Evolutionary conservation across 2,888 invertebrate genomes (phyloP).

Genomic region (Galerucella pusilla): DNA sequence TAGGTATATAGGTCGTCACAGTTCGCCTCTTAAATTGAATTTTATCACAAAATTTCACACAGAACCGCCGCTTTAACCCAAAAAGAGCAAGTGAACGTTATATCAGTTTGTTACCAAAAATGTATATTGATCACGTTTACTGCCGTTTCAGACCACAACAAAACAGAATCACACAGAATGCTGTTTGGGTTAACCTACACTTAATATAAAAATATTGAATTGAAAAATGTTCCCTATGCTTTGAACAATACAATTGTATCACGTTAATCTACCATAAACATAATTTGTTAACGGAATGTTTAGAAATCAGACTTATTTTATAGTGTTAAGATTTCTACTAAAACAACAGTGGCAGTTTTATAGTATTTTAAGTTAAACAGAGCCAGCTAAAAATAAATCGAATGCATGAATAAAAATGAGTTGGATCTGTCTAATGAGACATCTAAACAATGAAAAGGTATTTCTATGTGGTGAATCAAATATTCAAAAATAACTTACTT

Average conservation of each 20-base stretch:
- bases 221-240: too few relatives aligned
- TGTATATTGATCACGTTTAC: too few relatives aligned
- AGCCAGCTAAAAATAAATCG: neutral
- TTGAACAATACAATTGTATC: neutral
- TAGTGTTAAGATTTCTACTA: neutral
- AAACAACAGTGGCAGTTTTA: slow-evolving; percentile 14
- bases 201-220: too few relatives aligned
- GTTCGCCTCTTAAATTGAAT: too few relatives aligned
- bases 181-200: too few relatives aligned
- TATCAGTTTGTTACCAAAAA: too few relatives aligned
- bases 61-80: too few relatives aligned
- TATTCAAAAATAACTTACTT: neutral
- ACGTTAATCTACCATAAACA: neutral
- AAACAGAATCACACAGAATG: too few relatives aligned
- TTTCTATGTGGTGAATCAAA: neutral
- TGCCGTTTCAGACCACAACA: too few relatives aligned
- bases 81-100: too few relatives aligned
- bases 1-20: too few relatives aligned
- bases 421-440: neutral
- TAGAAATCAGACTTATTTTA: neutral
- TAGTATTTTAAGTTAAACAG: slow-evolving; percentile 4
- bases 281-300: neutral
- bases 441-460: neutral
- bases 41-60: too few relatives aligned
- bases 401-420: neutral